Evolutionary conservation across 2,888 invertebrate species (phyloP), one percentile per base, ranked within the genome.

Genomic region (Augochlorella aurata): DNA sequence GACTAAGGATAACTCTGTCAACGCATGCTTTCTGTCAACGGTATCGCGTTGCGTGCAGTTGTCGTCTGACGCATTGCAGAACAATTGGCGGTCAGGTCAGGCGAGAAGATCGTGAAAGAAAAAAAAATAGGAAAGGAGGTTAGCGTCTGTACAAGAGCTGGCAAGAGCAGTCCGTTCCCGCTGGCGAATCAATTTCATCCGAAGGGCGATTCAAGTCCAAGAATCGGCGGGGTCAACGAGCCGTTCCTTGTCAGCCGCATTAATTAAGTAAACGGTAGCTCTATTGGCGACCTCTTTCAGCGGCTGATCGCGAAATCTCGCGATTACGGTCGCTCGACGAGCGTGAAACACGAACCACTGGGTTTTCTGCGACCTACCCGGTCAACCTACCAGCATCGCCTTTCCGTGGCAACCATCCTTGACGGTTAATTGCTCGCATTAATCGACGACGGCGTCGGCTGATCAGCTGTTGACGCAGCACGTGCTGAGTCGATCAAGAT

Each of bases 161-260:
- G 58, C 16, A 12, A 44, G 67, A 52, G 47, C 52, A 29, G 18
- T 58, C 67, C n/a, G 81, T 54, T 44, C 63, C 65, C 47, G 50
- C 45, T 54, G 73, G 68, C 75, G 81, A 87, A 85, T 85, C 85
- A 87, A 87, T 87, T 72, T 76, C 63, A 65, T 49, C 81, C 16
- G 87, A 86, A 88, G 85, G 85, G 85, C 87, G 83, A 82, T 83
- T 73, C 77, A 69, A 72, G 82, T 86, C 79, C 72, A 84, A 85
- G 87, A 85, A 82, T 85, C 75, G 74, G 61, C 74, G 84, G 89
- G 88, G 87, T 88, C 88, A 88, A 88, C 87, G 88, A 88, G 89
- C 88, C 79, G 76, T 38, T 38, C 63, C 18, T 38, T 38, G 77
- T 49, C 80, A 78, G 73, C 79, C 61, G 77, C 72, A 81, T 87